phyloP scores from a whole-genome alignment of 2,113 vertebrate genomes.

The Phyllostomus discolor region DNA sequence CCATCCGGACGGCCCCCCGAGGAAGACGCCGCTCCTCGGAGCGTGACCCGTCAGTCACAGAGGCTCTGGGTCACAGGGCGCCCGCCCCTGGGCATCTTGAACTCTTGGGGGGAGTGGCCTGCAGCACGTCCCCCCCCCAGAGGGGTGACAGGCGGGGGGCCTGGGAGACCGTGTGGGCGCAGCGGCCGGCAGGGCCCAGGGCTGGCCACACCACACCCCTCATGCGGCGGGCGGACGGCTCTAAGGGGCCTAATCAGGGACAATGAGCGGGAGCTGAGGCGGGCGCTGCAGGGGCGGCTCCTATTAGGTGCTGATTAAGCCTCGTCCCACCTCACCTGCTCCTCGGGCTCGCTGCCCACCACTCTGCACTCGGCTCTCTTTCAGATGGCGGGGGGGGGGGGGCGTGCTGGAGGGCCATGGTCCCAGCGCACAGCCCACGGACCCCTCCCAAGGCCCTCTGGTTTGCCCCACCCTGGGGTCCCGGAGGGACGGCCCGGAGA shows the following conservation, averaged over 20 bases:
- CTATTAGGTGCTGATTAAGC: constrained; percentile 78
- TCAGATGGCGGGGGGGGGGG: too few species aligned
- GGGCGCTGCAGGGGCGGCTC: constrained; percentile 72
- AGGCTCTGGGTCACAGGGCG: background rate
- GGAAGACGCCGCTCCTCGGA: background rate
- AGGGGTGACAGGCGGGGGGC: background rate
- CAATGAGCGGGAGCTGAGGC: constrained; percentile 75
- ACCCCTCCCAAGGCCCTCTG: background rate
- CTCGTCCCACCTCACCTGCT: constrained; percentile 73
- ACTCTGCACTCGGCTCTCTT: background rate
- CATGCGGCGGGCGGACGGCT: constrained; percentile 32
- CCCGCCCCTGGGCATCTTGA: background rate
- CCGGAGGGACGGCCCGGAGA: background rate
- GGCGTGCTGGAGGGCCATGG: rapidly evolving
- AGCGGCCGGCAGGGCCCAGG: background rate
- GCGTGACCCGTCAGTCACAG: background rate
- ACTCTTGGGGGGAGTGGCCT: background rate
- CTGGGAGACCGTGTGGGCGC: background rate
- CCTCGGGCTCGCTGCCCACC: background rate
- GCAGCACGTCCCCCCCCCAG: background rate
- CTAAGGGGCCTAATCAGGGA: constrained; percentile 78
- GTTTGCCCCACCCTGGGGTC: background rate
- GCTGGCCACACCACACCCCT: constrained; percentile 48
- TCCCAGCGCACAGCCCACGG: background rate
- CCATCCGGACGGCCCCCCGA: background rate